Base-by-base conservation (phyloP, 2,113 vertebrate genomes). In the Calyptommatus sinebrachiatus region DNA sequence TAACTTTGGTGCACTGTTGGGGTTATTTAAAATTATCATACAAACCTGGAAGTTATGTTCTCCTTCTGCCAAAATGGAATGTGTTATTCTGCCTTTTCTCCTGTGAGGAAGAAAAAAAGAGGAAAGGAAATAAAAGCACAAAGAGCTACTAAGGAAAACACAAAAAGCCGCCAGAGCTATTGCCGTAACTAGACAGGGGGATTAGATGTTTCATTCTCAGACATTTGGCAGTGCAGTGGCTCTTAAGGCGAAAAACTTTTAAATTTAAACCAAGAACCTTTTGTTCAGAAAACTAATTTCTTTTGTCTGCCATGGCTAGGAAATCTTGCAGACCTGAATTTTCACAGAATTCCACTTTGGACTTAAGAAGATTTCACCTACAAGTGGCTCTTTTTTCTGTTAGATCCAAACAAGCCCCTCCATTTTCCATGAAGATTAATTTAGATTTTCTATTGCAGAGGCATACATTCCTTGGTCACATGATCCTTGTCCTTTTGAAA, bases 401-500 rank as follows among this genome's bases (percentile, higher is more conserved):
- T 26, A 84, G 86, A 88, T 77, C 89, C 90, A 88, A 89, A 92
- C 87, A 87, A 88, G 89, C 79, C 86, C 83, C 80, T 78, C 88
- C 82, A 35, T 83, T 93, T 86, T 92, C 88, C 87, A 69, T 78
- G 79, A 83, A 93, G 93, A 92, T 94, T 94, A 94, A 94, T 94
- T 94, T 90, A 8, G 85, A 80, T 90, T 92, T 94, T 93, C 93
- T 91, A 85, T 91, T 82, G 89, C 87, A 0, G 72, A 83, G 84
- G 85, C 88, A 88, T 83, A 86, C 87, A 88, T 35, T 74, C 85
- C 87, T 67, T 78, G 50, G 78, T 73, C 88, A 88, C 77, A 79
- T 90, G 91, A 91, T 82, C 82, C 86, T 78, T 69, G 73, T 81
- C 86, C 93, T 85, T 93, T 94, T 91, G 85, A 92, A 90, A 72